Evolutionary conservation across 2,113 vertebrate species (phyloP), one percentile per base, ranked within the genome.

Genomic region (Siniperca chuatsi): DNA sequence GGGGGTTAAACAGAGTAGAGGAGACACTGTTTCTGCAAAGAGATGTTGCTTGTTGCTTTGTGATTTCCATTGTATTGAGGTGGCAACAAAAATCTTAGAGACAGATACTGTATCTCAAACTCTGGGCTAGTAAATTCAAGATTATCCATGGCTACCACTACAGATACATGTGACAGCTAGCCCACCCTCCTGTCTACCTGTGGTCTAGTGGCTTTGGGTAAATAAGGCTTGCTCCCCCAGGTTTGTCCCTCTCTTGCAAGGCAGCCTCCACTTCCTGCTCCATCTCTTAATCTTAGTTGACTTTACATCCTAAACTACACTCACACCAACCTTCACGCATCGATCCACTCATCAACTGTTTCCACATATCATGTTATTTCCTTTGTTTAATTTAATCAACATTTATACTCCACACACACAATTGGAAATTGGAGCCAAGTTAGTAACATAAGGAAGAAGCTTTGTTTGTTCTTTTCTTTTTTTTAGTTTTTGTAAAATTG

Each of bases 21-120:
- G n/a, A 69, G 15, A 69, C 29, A 54, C 9, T 52, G 67, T 18
- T 71, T 54, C 68, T 71, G 62, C 37, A 65, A 62, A 62, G 20
- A 65, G 37, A 42, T 65, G 62, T 2, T 66, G 48, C 68, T 54
- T 5, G 2, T 35, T 35, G 18, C 25, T 33, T 23, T 70, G 46
- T 52, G 29, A 52, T 70, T 70, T 6, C 29, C 4, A 35, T 35
- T 25, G 68, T 52, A 21, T 21, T 52, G 18, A 35, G 5, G 29
- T 40, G 50, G 33, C 10, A 37, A 15, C 46, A 48, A 5, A 48
- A 48, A 15, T 48, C 12, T 15, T 12, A 48, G 46, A 48, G 46
- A 48, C 12, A 48, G 0, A 48, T 37, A 6, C 35, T 37, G 35
- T 44, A 44, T 44, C 44, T 9, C 10, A 44, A 23, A 52, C 35